Percentiles rank a stretch among this genome's conserved stretches.
These are phyloP conservation scores for Neodiprion pinetum DNA, from an alignment of 1,140 invertebrate genomes.

Conservation along the genomic window DNA sequence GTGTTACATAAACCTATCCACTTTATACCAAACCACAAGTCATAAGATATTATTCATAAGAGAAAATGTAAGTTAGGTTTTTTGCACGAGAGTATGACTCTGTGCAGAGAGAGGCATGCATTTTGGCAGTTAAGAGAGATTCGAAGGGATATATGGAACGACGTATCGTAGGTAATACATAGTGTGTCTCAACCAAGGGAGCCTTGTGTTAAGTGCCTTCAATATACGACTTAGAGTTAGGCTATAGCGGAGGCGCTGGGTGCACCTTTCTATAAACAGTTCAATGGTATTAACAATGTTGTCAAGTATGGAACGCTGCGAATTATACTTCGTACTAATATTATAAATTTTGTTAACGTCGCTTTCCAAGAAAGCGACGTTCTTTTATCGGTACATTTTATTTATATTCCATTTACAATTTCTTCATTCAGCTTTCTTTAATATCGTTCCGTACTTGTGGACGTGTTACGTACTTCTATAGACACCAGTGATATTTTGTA, in stretches of 20 bases:
- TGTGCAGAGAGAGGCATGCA: neutral
- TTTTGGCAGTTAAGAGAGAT: neutral
- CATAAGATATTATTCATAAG: constrained; percentile 1
- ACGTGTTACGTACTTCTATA: neutral
- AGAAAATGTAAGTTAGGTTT: neutral
- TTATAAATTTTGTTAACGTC: no score
- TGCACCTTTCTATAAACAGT: constrained; percentile 53
- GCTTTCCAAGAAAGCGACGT: neutral
- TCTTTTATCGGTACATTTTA: constrained; percentile 28
- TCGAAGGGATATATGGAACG: no score
- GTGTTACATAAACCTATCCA: no score
- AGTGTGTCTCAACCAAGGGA: constrained; percentile 54
- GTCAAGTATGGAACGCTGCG: constrained; percentile 17
- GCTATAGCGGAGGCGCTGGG: constrained; percentile 59
- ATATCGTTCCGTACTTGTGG: no score
- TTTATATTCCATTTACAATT: constrained; percentile 13
- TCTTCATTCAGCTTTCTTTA: no score
- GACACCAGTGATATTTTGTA: constrained; percentile 1
- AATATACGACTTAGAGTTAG: constrained; percentile 54
- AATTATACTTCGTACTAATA: no score
- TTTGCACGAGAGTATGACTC: neutral
- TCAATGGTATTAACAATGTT: constrained; percentile 47
- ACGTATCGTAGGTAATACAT: neutral
- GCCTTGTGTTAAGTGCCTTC: constrained; percentile 64
- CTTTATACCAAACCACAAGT: neutral